Percentiles rank a stretch among this genome's conserved stretches.
These are phyloP conservation scores for Drosophila mercatorum DNA, from an alignment of 2,888 invertebrate species.

Conservation along the genomic window DNA sequence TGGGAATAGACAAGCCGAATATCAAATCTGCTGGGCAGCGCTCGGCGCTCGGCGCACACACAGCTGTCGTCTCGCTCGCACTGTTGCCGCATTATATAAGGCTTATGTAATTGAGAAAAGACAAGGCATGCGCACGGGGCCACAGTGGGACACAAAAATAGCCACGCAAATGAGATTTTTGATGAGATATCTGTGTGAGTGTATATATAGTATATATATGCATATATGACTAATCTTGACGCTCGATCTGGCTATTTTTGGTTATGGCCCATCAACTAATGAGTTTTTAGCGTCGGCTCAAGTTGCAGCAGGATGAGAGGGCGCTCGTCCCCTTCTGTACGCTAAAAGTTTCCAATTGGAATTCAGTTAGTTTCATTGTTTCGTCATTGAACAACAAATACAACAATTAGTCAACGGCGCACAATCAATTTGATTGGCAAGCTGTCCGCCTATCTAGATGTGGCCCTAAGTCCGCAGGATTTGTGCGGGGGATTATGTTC, in stretches of 20 bases:
- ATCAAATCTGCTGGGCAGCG: constrained; percentile 11
- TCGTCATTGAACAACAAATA: constrained; percentile 3
- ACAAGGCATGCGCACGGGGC: constrained; percentile 66
- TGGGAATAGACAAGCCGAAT: constrained; percentile 3
- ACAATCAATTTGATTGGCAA: constrained; percentile 78
- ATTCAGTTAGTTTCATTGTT: constrained; percentile 21
- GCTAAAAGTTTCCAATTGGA: constrained; percentile 16
- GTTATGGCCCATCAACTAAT: constrained; percentile 33
- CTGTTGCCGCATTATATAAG: constrained; percentile 72
- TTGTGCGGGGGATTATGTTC: constrained; percentile 59
- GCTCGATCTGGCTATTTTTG: constrained; percentile 59
- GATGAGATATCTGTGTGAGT: constrained; percentile 12
- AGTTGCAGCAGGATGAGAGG: constrained; percentile 61
- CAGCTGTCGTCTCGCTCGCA: constrained; percentile 55
- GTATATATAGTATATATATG: background rate
- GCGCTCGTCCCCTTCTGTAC: background rate
- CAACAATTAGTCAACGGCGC: constrained; percentile 14
- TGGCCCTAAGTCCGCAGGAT: constrained; percentile 48
- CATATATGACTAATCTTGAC: constrained; percentile 58
- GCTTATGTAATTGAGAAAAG: constrained; percentile 73
- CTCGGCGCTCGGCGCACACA: background rate
- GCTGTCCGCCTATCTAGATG: constrained; percentile 66
- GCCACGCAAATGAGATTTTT: constrained; percentile 43
- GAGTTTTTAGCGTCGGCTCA: constrained; percentile 43
- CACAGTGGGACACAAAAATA: constrained; percentile 69